phyloP scores from a whole-genome alignment of 30 jellyfish, hydroid and myxozoan species.

The Aurelia sp. region DNA sequence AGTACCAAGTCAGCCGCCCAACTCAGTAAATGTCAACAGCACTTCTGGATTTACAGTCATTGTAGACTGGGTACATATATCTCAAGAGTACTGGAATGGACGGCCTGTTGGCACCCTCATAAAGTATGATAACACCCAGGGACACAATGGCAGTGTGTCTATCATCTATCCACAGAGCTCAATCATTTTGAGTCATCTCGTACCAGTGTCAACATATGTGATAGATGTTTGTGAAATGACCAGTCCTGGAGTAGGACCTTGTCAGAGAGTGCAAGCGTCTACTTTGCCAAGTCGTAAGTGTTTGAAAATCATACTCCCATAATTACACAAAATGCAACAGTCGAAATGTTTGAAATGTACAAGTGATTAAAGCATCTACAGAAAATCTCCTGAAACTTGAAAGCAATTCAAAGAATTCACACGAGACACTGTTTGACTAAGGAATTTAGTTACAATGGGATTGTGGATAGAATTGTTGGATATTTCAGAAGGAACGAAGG shows the following conservation, averaged over 20 bases:
- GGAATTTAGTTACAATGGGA: no score
- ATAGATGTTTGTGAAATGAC: slow-evolving; percentile 74
- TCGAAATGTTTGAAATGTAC: no score
- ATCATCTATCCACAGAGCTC: slow-evolving; percentile 19
- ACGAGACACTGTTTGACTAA: no score
- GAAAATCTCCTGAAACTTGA: no score
- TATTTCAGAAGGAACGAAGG: no score
- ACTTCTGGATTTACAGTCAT: slow-evolving; percentile 51
- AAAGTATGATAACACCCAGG: slow-evolving; percentile 12
- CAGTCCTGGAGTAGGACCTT: slow-evolving; percentile 76
- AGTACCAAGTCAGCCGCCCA: slow-evolving; percentile 88
- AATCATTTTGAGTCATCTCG: slow-evolving; percentile 11
- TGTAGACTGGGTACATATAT: slow-evolving; percentile 56
- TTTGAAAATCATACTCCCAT: no score
- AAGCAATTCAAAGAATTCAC: no score
- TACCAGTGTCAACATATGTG: slow-evolving; percentile 63
- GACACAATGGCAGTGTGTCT: slow-evolving; percentile 12
- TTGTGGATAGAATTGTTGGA: no score
- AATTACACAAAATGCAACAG: no score
- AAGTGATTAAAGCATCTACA: no score
- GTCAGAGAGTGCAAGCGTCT: slow-evolving; percentile 64
- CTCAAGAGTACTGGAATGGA: slow-evolving; percentile 61
- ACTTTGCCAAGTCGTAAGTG: slow-evolving; percentile 66
- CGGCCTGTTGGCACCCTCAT: slow-evolving; percentile 58
- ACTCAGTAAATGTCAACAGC: slow-evolving; percentile 27